Evolutionary conservation across 1,140 invertebrate species (phyloP), one percentile per base, ranked within the genome.

Genomic region (Drosophila subobscura): DNA sequence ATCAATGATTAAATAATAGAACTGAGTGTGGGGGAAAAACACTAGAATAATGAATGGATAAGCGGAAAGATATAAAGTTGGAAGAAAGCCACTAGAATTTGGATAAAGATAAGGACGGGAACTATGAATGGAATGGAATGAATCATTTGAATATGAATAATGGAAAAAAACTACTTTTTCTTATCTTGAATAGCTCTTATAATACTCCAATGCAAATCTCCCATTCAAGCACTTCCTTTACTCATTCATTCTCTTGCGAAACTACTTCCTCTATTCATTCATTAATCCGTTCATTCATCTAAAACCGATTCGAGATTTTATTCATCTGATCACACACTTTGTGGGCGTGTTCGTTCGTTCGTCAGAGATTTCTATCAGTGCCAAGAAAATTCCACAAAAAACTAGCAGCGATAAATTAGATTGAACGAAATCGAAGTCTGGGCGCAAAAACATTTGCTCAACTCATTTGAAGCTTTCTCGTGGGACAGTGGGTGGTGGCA

Each of bases 401-500:
- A 70, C 53, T 42, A 59, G 47, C 45, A 59, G 47, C 47, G 57
- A 44, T 7, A 47, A 64, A 72, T 55, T 56, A 41, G 58, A 37
- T 37, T 37, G 33, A 37, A 12, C 33, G 33, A 37, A 37, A 64
- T 65, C 29, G 49, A 61, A 55, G 29, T 57, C 42, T 44, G 61
- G 40, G 0, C 33, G 10, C 72, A 22, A 71, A 76, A 76, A 74
- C 67, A 85, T 80, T 85, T 85, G 64, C 77, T 54, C 45, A 77
- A 80, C 68, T 77, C 71, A 85, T 85, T 37, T 86, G 57, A 50
- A 46, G 51, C 59, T 74, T 56, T 74, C 58, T 55, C 12, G 25
- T 37, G 12, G 40, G 65, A 61, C 58, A 29, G 51, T 57, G 59
- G 41, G 46, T 51, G 66, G 40, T 55, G 53, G 40, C 20, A 42